Percentiles rank a stretch among this genome's conserved stretches.
phyloP scores from a whole-genome alignment of 1,140 invertebrate species.

The Mizuhopecten yessoensis region DNA sequence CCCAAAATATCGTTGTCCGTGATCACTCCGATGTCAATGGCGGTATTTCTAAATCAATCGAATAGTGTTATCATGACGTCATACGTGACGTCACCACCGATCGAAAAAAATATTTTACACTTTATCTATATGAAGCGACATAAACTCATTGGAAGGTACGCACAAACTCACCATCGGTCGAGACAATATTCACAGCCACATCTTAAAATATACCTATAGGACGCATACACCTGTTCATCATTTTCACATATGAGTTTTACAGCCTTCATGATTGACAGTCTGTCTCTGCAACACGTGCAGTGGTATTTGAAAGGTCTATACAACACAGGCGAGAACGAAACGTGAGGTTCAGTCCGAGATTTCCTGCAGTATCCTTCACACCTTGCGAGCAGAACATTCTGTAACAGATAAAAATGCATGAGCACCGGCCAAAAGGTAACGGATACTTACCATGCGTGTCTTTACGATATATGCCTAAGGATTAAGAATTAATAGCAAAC shows the following conservation, averaged over 20 bases:
- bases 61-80: neutral
- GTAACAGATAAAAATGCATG: slow-evolving; percentile 53
- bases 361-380: slow-evolving; percentile 71
- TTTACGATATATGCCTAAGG: too few relatives aligned
- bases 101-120: neutral
- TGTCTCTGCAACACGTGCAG: slow-evolving; percentile 68
- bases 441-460: too few relatives aligned
- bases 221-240: slow-evolving; percentile 66
- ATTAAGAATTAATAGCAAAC: too few relatives aligned
- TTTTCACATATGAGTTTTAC: slow-evolving; percentile 64
- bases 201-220: slow-evolving; percentile 71
- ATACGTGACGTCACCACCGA: neutral
- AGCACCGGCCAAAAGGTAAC: too few relatives aligned
- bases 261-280: slow-evolving; percentile 73
- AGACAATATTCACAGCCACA: slow-evolving; percentile 67
- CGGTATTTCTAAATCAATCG: too few relatives aligned
- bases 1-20: neutral
- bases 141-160: neutral
- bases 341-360: slow-evolving; percentile 64
- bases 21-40: too few relatives aligned
- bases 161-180: slow-evolving; percentile 41
- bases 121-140: neutral
- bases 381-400: slow-evolving; percentile 69
- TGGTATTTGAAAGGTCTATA: slow-evolving; percentile 67
- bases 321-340: slow-evolving; percentile 70